phyloP scores from a whole-genome alignment of 2,797 vertebrate genomes.

The Gadopsis marmoratus region DNA sequence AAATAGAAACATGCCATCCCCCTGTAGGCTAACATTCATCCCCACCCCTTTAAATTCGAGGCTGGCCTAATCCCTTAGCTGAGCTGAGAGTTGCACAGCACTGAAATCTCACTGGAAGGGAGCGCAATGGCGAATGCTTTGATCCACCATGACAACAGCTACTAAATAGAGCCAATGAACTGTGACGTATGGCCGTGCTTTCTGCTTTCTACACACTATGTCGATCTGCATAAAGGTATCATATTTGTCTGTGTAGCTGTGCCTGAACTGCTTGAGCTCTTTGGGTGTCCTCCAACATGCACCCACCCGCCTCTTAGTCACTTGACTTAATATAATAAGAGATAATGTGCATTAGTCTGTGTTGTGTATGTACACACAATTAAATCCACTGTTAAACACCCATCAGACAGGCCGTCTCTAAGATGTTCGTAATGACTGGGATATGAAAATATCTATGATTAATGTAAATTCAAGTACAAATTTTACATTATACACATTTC shows the following conservation, averaged over 20 bases:
- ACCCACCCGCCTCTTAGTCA: neutral
- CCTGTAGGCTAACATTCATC: conserved; percentile 74
- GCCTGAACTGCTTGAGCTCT: neutral
- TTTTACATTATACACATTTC: neutral
- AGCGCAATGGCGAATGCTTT: conserved; percentile 59
- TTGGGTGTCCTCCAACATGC: conserved; percentile 25
- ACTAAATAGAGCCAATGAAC: conserved; percentile 41
- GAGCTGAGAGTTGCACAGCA: conserved; percentile 62
- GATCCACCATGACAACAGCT: conserved; percentile 65
- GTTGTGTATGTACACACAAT: conserved; percentile 17
- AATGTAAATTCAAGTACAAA: neutral
- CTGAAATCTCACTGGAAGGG: conserved; percentile 62
- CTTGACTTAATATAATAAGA: conserved; percentile 26
- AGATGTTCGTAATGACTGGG: neutral
- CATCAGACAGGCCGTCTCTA: neutral
- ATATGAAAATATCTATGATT: neutral
- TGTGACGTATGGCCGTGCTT: conserved; percentile 28
- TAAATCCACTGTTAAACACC: conserved; percentile 31
- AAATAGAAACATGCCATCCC: conserved; percentile 80
- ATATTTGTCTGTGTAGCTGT: neutral
- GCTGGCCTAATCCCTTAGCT: conserved; percentile 77
- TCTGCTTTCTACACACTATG: neutral
- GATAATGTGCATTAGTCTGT: conserved; percentile 20
- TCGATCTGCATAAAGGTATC: conserved; percentile 8
- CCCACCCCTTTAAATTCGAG: conserved; percentile 70